These are phyloP conservation scores for Pegoplata infirma DNA, from an alignment of 2,888 invertebrate species.

Conservation along the genomic window DNA sequence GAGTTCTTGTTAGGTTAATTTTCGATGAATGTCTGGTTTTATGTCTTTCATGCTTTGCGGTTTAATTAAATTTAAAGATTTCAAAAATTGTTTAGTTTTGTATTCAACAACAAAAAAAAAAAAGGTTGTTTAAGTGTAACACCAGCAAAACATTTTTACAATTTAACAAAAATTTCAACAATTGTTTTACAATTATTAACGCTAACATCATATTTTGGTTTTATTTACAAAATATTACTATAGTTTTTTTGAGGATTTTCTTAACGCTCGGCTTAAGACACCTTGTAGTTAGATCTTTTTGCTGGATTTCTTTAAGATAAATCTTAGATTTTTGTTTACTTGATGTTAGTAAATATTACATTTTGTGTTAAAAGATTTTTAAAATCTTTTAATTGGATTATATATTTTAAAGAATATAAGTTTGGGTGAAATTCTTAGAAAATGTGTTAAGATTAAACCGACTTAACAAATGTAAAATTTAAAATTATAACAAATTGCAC, in stretches of 20 bases:
- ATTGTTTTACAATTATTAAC: constrained; percentile 41
- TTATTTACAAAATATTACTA: constrained; percentile 51
- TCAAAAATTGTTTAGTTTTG: not conserved
- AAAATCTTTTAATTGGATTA: constrained; percentile 26
- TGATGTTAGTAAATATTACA: not conserved
- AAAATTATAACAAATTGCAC: not conserved
- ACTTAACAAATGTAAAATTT: not conserved
- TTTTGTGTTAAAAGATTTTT: not conserved
- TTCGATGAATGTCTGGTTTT: constrained; percentile 8
- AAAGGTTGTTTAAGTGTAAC: constrained; percentile 23
- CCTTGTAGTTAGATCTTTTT: not conserved
- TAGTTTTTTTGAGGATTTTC: constrained; percentile 22
- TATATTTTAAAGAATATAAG: not conserved
- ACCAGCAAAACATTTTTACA: constrained; percentile 10
- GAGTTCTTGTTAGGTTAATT: not conserved
- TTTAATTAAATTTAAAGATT: constrained; percentile 62
- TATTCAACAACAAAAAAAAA: too few relatives aligned
- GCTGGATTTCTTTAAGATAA: not conserved
- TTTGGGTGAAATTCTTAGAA: constrained; percentile 30
- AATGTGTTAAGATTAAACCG: constrained; percentile 33
- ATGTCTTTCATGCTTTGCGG: constrained; percentile 62
- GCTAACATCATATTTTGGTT: constrained; percentile 38
- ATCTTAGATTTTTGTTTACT: not conserved
- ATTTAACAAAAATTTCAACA: not conserved
- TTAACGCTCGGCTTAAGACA: constrained; percentile 10